Percentiles rank a stretch among this genome's conserved stretches.
Conservation (phyloP, 2,797 vertebrate genomes). For the Gobio occitaniae region DNA sequence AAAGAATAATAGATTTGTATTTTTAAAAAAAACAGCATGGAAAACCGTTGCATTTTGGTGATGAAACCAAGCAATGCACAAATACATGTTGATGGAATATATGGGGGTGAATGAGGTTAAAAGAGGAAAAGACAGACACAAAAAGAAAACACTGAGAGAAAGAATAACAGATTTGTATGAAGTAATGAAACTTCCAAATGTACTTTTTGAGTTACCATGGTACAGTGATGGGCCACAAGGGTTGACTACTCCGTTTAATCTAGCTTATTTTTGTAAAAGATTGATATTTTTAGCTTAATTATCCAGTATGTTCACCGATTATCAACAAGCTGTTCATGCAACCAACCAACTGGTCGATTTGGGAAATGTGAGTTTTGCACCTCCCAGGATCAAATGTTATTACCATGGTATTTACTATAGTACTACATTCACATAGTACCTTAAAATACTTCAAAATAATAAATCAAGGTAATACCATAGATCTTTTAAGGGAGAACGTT, state of each 20-base stretch:
- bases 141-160: not conserved
- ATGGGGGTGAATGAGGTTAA: constrained; percentile 25
- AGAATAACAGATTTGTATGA: not conserved
- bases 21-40: not conserved
- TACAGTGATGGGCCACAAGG: not conserved
- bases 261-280: not conserved
- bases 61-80: not conserved
- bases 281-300: not conserved
- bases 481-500: not conserved
- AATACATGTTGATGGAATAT: not conserved
- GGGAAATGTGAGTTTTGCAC: not conserved
- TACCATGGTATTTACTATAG: not conserved
- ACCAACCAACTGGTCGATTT: not conserved
- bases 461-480: not conserved
- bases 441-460: not conserved
- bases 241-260: not conserved
- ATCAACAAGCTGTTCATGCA: not conserved
- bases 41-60: not conserved
- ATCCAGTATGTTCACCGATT: not conserved
- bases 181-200: not conserved
- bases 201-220: not conserved
- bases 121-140: not conserved
- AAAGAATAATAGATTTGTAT: not conserved
- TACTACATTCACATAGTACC: not conserved
- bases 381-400: not conserved